Conservation (phyloP, 2,888 invertebrate species). For the Metallyticus violacea region DNA sequence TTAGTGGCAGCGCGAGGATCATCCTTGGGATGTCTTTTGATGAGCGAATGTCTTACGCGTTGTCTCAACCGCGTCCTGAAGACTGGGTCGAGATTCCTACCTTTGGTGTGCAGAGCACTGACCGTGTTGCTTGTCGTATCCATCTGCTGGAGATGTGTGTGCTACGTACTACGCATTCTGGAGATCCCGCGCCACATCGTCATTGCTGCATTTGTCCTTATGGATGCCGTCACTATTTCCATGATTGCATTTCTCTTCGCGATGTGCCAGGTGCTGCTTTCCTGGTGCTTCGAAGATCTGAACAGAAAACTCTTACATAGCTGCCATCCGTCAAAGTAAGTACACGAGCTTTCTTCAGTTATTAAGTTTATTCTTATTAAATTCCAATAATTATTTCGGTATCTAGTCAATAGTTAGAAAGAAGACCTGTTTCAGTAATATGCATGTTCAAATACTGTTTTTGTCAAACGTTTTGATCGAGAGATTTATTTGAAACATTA, state of each 20-base stretch:
- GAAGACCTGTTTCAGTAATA: no score
- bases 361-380: no score
- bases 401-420: no score
- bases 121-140: not conserved
- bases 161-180: not conserved
- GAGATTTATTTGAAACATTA: no score
- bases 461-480: no score
- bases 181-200: not conserved
- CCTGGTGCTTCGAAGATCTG: not conserved
- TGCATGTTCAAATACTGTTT: no score
- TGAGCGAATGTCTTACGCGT: not conserved
- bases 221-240: not conserved
- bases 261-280: not conserved
- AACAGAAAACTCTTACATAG: not conserved
- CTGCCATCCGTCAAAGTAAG: not conserved
- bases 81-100: not conserved
- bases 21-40: not conserved
- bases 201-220: not conserved
- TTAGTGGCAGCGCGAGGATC: not conserved
- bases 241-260: not conserved
- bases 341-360: no score
- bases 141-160: not conserved
- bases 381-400: no score
- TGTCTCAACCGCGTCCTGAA: not conserved
- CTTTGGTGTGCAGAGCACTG: not conserved